Conservation (phyloP, 2,888 invertebrate species). For the Caenorhabditis afra region DNA sequence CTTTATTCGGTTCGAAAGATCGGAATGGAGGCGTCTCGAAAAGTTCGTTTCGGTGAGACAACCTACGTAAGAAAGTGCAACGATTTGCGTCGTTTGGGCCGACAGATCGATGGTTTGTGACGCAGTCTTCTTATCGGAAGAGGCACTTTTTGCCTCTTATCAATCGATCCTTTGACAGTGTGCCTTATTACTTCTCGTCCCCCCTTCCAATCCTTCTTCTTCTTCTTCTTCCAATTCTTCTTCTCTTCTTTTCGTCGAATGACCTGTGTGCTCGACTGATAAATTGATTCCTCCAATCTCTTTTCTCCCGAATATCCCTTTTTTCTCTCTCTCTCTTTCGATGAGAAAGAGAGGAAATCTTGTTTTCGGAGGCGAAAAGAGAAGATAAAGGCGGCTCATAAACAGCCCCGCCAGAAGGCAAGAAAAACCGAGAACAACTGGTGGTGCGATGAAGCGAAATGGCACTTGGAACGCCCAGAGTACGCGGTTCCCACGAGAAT, state of each 20-base stretch:
- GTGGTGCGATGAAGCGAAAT: constrained; percentile 20
- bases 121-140: constrained; percentile 26
- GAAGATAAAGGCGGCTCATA: constrained; percentile 29
- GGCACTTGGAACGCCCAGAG: too few relatives aligned
- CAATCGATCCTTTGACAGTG: too few relatives aligned
- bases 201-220: constrained; percentile 22
- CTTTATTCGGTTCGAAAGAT: constrained; percentile 34
- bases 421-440: constrained; percentile 10
- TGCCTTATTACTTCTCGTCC: constrained; percentile 29
- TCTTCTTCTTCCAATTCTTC: constrained; percentile 2
- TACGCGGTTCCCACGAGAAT: too few relatives aligned
- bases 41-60: constrained; percentile 22
- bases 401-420: constrained; percentile 10
- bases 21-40: constrained; percentile 20
- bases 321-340: constrained; percentile 10
- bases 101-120: constrained; percentile 52
- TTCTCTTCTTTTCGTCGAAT: constrained; percentile 14
- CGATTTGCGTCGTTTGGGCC: constrained; percentile 42
- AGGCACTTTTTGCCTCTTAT: constrained; percentile 19
- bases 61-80: constrained; percentile 54
- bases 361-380: constrained; percentile 34
- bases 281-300: constrained; percentile 19
- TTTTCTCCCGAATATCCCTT: constrained; percentile 7
- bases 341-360: constrained; percentile 34
- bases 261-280: constrained; percentile 52